These are phyloP conservation scores for Acrocera orbiculus DNA, from an alignment of 2,888 invertebrate species.

Conservation along the genomic window DNA sequence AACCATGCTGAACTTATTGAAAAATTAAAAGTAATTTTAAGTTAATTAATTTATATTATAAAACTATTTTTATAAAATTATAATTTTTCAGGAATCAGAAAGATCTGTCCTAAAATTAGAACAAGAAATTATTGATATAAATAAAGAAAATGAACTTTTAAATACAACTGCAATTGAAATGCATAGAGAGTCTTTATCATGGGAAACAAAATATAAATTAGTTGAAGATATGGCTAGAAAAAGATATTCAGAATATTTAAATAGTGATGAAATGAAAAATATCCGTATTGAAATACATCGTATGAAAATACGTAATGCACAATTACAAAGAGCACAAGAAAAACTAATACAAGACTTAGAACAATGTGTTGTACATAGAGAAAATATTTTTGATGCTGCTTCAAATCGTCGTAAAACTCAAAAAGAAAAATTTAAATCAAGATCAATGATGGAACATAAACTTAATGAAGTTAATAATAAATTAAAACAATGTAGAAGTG, in stretches of 20 bases:
- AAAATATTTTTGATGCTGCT: constrained; percentile 41
- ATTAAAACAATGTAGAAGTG: constrained; percentile 35
- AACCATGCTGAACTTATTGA: constrained; percentile 35
- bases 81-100: constrained; percentile 42
- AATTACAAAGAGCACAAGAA: constrained; percentile 27
- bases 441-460: constrained; percentile 37
- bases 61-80: neutral
- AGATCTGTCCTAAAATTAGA: constrained; percentile 46
- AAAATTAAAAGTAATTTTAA: constrained; percentile 32
- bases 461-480: constrained; percentile 40
- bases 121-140: constrained; percentile 45
- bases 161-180: constrained; percentile 41
- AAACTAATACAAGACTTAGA: constrained; percentile 42
- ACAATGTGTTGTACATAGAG: constrained; percentile 43
- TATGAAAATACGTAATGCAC: constrained; percentile 46
- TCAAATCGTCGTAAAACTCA: constrained; percentile 37
- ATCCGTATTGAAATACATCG: constrained; percentile 70
- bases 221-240: constrained; percentile 53
- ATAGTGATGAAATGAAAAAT: constrained; percentile 50
- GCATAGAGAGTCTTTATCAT: constrained; percentile 52
- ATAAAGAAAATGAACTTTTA: constrained; percentile 42
- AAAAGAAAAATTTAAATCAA: constrained; percentile 31
- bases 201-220: constrained; percentile 64
- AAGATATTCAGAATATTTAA: constrained; percentile 44
- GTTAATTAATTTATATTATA: neutral